These are phyloP conservation scores for Psittacara wagleri DNA, from an alignment of 2,113 vertebrate species.

Conservation along the genomic window DNA sequence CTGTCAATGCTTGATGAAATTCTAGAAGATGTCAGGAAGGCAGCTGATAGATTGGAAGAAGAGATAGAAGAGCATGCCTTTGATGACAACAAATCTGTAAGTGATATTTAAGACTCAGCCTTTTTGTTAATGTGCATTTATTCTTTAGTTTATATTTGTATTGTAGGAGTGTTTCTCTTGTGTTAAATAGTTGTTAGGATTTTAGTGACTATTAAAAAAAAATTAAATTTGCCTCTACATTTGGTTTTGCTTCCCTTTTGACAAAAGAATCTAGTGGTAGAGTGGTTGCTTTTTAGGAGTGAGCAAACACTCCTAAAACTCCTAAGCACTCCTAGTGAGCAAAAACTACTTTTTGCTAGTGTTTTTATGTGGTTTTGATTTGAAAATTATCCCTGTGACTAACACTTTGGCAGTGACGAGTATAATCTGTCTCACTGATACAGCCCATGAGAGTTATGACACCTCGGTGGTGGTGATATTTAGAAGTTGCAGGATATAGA, in stretches of 20 bases:
- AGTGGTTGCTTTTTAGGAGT: not conserved
- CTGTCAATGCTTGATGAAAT: conserved; percentile 94
- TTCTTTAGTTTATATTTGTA: not conserved
- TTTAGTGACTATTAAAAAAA: not conserved
- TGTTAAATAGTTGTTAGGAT: not conserved
- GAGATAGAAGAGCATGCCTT: conserved; percentile 96
- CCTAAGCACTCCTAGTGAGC: not conserved
- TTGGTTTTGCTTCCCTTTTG: not conserved
- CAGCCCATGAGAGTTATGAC: fast-evolving
- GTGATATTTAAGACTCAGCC: not conserved
- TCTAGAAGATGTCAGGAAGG: conserved; percentile 91
- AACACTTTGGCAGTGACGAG: not conserved
- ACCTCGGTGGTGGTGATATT: not conserved
- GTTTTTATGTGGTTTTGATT: not conserved
- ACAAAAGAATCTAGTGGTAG: not conserved
- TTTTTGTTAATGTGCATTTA: not conserved
- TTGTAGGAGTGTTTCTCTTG: not conserved
- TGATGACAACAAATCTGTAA: conserved; percentile 93
- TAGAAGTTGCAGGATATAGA: not conserved
- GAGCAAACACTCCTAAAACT: not conserved
- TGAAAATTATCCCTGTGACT: not conserved
- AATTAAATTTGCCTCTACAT: not conserved
- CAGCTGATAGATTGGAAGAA: conserved; percentile 93
- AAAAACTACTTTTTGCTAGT: not conserved
- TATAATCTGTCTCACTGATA: not conserved